Percentiles rank a stretch among this genome's conserved stretches.
These are phyloP conservation scores for Xenopus petersii DNA, from an alignment of 2,797 vertebrate species.

Conservation along the genomic window DNA sequence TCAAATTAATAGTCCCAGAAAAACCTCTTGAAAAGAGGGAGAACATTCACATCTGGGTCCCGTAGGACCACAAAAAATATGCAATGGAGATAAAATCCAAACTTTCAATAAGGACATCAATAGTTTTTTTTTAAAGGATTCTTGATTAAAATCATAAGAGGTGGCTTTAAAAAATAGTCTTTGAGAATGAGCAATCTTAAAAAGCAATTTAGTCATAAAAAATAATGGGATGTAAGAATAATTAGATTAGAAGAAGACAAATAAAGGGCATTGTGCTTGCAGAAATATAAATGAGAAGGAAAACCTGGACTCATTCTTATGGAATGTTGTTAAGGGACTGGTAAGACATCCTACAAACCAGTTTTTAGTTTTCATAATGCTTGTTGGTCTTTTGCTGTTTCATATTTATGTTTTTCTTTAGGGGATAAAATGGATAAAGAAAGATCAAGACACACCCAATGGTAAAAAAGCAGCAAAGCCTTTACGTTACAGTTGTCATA, in stretches of 20 bases:
- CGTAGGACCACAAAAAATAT: conserved; percentile 11
- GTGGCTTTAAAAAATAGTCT: conserved; percentile 6
- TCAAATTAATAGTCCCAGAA: conserved; percentile 35
- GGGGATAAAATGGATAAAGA: too few relatives aligned
- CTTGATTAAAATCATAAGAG: conserved; percentile 24
- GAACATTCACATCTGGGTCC: conserved; percentile 35
- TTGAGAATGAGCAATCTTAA: conserved; percentile 7
- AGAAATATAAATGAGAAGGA: background rate
- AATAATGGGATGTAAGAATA: conserved; percentile 27
- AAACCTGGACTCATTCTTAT: background rate
- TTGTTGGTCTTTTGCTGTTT: too few relatives aligned
- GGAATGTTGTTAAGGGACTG: background rate
- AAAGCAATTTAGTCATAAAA: conserved; percentile 33
- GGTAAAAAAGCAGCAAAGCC: too few relatives aligned
- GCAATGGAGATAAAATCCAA: conserved; percentile 29
- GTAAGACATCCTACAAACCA: background rate
- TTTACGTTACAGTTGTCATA: too few relatives aligned
- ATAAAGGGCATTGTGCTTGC: background rate
- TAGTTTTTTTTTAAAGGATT: background rate
- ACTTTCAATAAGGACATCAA: conserved; percentile 16
- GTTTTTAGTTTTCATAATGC: too few relatives aligned
- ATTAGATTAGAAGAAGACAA: conserved; percentile 40
- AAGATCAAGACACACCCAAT: too few relatives aligned
- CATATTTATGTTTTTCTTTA: too few relatives aligned
- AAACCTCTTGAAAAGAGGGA: conserved; percentile 20